Evolutionary conservation across 2,113 vertebrate species (phyloP), one percentile per base, ranked within the genome.

Genomic region (Clinocottus analis): DNA sequence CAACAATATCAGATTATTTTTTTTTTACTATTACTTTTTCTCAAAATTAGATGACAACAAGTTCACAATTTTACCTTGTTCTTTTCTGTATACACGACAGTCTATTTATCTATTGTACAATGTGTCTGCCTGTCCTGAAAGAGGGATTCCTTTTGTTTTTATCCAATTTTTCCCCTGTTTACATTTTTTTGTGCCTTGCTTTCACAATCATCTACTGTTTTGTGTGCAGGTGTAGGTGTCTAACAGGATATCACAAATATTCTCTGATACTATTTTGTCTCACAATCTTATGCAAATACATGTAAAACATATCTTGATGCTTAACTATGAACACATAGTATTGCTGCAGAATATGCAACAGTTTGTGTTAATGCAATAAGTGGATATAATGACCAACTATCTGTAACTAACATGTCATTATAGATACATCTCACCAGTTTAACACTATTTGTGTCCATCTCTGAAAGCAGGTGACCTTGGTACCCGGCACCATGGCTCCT

Each of bases 401-500:
- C n/a, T 56, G 8, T 62, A 67, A 66, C 43, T 33, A 43, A 53
- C 55, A 68, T 66, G 21, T 55, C 64, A 64, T 53, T 43, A 29
- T 43, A 45, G 45, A 69, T 70, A 62, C 67, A 60, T 60, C 21
- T 61, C 41, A 23, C 12, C 9, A 14, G 29, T 31, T 17, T 88
- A 82, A 88, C 65, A 14, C 12, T 62, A 14, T 45, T 12, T 67
- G 62, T 81, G 17, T 74, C n/a, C 3, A 11, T 77, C 17, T 80
- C 17, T 79, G 19, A 33, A 33, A 70, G 53, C 83, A 93, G 92
- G 84, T 80, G 73, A 90, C 73, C 66, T 79, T 37, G 78, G 64
- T 64, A 64, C 87, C 49, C 7, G 33, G 77, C 90, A 86, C 77
- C 87, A 99, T 99, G 98, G 95, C 97, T 16, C 97, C 98, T 9